These are phyloP conservation scores for Oxyura jamaicensis DNA, from an alignment of 2,113 vertebrate species.

Conservation along the genomic window DNA sequence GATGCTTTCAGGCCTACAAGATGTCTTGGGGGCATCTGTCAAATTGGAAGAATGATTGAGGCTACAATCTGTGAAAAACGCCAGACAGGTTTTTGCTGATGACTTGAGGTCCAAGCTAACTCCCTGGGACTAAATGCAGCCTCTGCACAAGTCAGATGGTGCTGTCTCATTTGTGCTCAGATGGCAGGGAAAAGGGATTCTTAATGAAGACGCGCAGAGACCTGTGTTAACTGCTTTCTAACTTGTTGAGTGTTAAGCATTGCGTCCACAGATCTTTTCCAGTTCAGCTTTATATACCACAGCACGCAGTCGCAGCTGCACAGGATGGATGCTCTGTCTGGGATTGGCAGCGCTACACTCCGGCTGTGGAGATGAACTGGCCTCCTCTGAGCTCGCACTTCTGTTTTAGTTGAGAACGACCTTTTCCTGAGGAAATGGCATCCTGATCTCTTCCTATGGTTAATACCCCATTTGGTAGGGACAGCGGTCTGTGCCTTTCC, in stretches of 20 bases:
- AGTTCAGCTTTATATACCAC: background rate
- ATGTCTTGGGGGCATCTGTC: background rate
- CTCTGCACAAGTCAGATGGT: background rate
- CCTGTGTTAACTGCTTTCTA: background rate
- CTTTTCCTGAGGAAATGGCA: background rate
- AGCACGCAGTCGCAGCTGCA: background rate
- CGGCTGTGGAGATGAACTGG: background rate
- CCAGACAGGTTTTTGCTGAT: background rate
- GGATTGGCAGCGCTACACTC: background rate
- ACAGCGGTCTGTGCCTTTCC: background rate
- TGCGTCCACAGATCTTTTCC: background rate
- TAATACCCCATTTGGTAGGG: background rate
- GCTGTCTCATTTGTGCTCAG: background rate
- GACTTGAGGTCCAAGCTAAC: background rate
- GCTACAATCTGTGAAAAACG: background rate
- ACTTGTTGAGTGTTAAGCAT: background rate
- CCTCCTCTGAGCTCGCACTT: background rate
- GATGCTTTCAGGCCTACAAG: background rate
- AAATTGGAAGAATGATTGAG: background rate
- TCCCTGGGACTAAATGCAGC: background rate
- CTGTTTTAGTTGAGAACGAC: conserved; percentile 6
- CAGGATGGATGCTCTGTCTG: background rate
- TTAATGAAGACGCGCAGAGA: background rate
- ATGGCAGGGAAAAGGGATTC: background rate
- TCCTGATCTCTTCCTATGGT: background rate